Evolutionary conservation across 2,888 invertebrate genomes (phyloP).

Genomic region (Panopea generosa): DNA sequence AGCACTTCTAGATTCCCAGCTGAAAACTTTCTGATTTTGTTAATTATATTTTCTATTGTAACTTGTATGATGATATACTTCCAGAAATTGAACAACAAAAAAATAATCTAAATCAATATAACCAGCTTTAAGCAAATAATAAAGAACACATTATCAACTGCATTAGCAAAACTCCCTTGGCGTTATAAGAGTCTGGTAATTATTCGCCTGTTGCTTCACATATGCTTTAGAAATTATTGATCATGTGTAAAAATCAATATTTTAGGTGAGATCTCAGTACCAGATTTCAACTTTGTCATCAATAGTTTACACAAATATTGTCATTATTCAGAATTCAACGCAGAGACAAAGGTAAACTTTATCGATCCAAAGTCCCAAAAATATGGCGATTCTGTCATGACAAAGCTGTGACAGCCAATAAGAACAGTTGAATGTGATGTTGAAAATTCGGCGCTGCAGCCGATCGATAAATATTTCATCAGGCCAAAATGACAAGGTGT

Average conservation of each 20-base stretch:
- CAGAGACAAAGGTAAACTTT: conserved; percentile 5
- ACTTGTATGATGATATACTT: no score
- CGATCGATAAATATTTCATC: conserved; percentile 62
- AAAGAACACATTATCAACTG: no score
- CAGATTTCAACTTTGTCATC: neutral
- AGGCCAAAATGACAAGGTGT: conserved; percentile 51
- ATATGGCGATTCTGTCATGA: conserved; percentile 66
- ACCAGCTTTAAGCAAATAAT: no score
- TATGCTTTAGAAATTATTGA: conserved; percentile 54
- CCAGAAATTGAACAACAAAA: no score
- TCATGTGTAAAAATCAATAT: conserved; percentile 50
- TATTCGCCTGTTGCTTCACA: conserved; percentile 11
- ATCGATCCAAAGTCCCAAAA: conserved; percentile 66
- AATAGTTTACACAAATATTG: neutral
- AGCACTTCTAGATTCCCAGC: no score
- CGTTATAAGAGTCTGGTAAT: no score
- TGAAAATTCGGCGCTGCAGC: conserved; percentile 54
- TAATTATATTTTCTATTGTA: no score
- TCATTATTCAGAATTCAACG: neutral
- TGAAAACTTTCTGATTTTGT: no score
- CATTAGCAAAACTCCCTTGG: no score
- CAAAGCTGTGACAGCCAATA: conserved; percentile 51
- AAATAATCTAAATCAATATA: no score
- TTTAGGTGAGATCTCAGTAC: conserved; percentile 35
- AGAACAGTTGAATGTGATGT: conserved; percentile 36